Evolutionary conservation across 2,888 invertebrate genomes (phyloP), one percentile per base, ranked within the genome.

Genomic region (Euzetes globulus): DNA sequence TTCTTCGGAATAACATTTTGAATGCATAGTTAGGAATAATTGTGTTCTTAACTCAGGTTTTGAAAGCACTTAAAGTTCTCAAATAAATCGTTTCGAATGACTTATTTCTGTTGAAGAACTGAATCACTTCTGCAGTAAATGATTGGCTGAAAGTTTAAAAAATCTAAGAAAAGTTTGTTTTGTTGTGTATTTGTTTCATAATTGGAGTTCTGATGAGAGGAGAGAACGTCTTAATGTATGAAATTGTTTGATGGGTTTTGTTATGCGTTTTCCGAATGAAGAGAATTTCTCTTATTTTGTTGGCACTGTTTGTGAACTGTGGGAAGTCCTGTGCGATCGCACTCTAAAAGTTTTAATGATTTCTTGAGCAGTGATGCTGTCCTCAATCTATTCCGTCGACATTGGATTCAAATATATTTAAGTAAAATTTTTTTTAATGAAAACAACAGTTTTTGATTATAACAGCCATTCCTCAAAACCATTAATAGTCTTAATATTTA

Each of bases 401-500:
- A 52, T 58, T 58, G 17, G 25, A 58, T 58, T 29, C 29, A 27
- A 27, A 27, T 27, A 22, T 27, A 55, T 22, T 55, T 58, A 22
- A 55, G n/a, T 9, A 55, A 55, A 27, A 58, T 13, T 33, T 33
- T 52, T 52, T n/a, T n/a, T n/a, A n/a, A 52, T 52, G 52, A 52
- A 47, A 52, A 52, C 52, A 52, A 52, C 19, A 52, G 52, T 52
- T 52, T 47, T 52, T 52, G 52, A 52, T 52, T 52, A 52, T 52
- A 52, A 52, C 52, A 52, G 52, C 52, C 52, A 9, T 52, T 52
- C 52, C 19, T 52, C 19, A n/a, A 52, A 33, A 58, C 29, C 29
- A 58, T 58, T 58, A 27, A 58, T 27, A 58, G 58, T 58, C 58
- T 58, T 58, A 58, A 27, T 55, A 58, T 15, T 58, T 58, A 58